Evolutionary conservation across 2,888 invertebrate genomes (phyloP).

Genomic region (Macrosiphum euphorbiae): DNA sequence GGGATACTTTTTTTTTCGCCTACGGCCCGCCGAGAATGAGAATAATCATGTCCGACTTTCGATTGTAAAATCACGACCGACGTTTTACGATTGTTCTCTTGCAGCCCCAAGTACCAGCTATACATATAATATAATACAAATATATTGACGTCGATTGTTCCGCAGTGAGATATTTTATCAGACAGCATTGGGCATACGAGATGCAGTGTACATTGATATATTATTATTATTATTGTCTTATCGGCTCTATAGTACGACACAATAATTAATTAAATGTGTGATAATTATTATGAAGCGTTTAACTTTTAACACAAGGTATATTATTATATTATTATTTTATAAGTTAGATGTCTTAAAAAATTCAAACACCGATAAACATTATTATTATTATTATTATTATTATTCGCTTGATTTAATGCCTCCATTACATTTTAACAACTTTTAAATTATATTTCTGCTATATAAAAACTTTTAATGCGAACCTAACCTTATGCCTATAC

Average conservation of each 20-base stretch:
- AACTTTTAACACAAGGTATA: background rate
- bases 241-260: background rate
- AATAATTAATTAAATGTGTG: background rate
- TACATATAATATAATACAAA: too few relatives aligned
- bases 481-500: background rate
- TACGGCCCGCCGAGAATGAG: background rate
- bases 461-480: background rate
- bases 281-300: background rate
- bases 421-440: background rate
- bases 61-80: slow-evolving; percentile 38
- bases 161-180: background rate
- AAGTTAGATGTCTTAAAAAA: background rate
- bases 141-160: background rate
- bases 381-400: background rate
- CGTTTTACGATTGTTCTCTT: slow-evolving; percentile 19
- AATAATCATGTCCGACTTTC: background rate
- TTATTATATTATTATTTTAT: too few relatives aligned
- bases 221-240: background rate
- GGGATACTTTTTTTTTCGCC: background rate
- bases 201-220: background rate
- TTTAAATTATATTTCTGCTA: background rate
- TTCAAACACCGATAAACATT: background rate
- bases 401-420: background rate
- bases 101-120: too few relatives aligned
- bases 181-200: background rate